A percentile compares a stretch with the other conserved stretches of the same genome.
Conservation (phyloP, 2,888 invertebrate genomes). For the Mechanitis messenoides region DNA sequence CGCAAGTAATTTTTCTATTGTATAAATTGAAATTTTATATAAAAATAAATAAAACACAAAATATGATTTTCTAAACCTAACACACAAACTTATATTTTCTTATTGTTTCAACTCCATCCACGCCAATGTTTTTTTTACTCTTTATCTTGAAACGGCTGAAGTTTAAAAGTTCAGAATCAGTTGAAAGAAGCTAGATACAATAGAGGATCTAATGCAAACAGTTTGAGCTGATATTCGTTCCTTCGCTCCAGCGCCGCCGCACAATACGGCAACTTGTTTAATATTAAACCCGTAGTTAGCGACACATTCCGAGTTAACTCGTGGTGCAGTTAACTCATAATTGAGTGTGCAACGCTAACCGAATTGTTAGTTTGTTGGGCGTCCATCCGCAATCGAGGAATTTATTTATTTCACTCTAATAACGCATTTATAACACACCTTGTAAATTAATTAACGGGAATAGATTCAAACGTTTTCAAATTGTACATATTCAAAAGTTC, state of each 20-base stretch:
- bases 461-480: too few species aligned
- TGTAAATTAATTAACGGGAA: too few species aligned
- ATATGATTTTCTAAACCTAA: not conserved
- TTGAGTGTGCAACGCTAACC: conserved; percentile 45
- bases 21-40: not conserved
- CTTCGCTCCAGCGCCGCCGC: conserved; percentile 23
- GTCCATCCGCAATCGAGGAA: conserved; percentile 16
- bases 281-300: conserved; percentile 59
- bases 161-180: conserved; percentile 20
- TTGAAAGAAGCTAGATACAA: conserved; percentile 15
- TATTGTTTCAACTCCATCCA: conserved; percentile 1
- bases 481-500: too few species aligned
- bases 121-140: conserved; percentile 1
- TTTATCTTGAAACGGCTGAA: conserved; percentile 14
- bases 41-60: not conserved
- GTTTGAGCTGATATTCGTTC: conserved; percentile 33
- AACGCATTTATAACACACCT: too few species aligned
- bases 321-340: conserved; percentile 51
- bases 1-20: too few species aligned
- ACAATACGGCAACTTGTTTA: conserved; percentile 40
- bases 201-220: conserved; percentile 28
- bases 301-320: conserved; percentile 44
- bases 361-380: conserved; percentile 36
- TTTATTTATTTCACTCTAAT: too few species aligned
- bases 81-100: not conserved